These are phyloP conservation scores for Zeus faber DNA, from an alignment of 2,113 vertebrate species.

Conservation along the genomic window DNA sequence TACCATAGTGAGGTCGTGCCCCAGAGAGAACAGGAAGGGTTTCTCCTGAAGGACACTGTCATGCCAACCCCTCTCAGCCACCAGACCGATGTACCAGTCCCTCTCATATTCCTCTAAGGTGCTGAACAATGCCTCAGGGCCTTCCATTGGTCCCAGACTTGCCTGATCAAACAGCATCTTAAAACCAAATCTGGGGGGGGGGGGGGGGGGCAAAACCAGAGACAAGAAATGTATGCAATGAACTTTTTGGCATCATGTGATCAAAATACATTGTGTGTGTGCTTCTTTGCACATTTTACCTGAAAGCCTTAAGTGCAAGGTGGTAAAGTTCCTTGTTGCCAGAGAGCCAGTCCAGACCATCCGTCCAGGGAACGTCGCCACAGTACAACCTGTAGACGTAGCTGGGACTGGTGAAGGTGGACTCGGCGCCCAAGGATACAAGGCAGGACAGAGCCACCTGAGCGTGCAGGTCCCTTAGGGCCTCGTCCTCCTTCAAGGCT, in stretches of 20 bases:
- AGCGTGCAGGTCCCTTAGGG: conserved; percentile 82
- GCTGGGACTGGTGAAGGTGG: conserved; percentile 79
- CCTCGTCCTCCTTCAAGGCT: conserved; percentile 82
- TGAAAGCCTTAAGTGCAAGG: conserved; percentile 89
- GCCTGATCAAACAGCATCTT: conserved; percentile 96
- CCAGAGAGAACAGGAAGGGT: conserved; percentile 91
- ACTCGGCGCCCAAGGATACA: conserved; percentile 85
- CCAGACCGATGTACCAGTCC: conserved; percentile 92
- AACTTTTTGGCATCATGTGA: neutral
- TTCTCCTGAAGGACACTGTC: conserved; percentile 91
- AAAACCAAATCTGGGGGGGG: conserved; percentile 89
- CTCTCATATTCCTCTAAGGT: conserved; percentile 88
- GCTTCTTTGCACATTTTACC: conserved; percentile 68
- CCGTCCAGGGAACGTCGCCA: conserved; percentile 87
- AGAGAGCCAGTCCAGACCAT: conserved; percentile 88
- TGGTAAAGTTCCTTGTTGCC: conserved; percentile 90
- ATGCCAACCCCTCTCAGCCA: conserved; percentile 89
- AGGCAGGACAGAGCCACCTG: conserved; percentile 85
- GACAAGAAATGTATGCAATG: neutral
- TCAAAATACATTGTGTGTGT: neutral
- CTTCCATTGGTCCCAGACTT: conserved; percentile 87
- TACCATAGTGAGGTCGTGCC: conserved; percentile 93
- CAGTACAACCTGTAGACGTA: conserved; percentile 88
- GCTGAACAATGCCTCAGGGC: conserved; percentile 82
- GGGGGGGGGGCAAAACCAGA: conserved; percentile 13